Evolutionary conservation across 2,888 invertebrate genomes (phyloP).

Genomic region (Acrobasis consociella): DNA sequence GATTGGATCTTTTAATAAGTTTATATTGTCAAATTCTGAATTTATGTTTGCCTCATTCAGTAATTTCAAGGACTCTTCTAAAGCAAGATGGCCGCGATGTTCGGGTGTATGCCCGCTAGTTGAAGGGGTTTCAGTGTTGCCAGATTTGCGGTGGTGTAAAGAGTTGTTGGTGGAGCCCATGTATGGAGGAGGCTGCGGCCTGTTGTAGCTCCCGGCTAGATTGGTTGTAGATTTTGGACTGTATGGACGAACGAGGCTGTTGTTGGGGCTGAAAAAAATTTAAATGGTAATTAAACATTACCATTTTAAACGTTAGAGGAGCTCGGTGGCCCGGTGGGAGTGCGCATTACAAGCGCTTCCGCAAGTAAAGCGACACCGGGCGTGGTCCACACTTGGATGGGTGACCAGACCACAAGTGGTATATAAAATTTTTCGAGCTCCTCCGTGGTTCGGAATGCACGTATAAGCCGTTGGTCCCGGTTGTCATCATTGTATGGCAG

Average conservation of each 20-base stretch:
- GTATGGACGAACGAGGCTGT: conserved; percentile 77
- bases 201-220: conserved; percentile 69
- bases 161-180: conserved; percentile 62
- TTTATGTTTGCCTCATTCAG: conserved; percentile 74
- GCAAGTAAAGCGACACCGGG: too few relatives aligned
- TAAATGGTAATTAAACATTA: neutral
- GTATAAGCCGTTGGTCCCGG: too few relatives aligned
- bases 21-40: conserved; percentile 52
- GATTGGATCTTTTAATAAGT: conserved; percentile 61
- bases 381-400: too few relatives aligned
- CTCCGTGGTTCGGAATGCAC: too few relatives aligned
- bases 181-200: conserved; percentile 78
- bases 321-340: too few relatives aligned
- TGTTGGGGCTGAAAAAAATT: conserved; percentile 76
- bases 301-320: too few relatives aligned
- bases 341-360: too few relatives aligned
- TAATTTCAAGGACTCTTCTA: conserved; percentile 74
- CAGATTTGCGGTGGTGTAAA: conserved; percentile 63
- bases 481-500: too few relatives aligned
- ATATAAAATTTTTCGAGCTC: too few relatives aligned
- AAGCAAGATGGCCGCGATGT: conserved; percentile 58
- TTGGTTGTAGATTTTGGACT: conserved; percentile 75
- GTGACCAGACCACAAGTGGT: too few relatives aligned
- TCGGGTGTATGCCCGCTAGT: conserved; percentile 61
- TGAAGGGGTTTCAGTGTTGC: conserved; percentile 50